These are phyloP conservation scores for Tupaia tana DNA, from an alignment of 2,113 vertebrate genomes.

Conservation along the genomic window DNA sequence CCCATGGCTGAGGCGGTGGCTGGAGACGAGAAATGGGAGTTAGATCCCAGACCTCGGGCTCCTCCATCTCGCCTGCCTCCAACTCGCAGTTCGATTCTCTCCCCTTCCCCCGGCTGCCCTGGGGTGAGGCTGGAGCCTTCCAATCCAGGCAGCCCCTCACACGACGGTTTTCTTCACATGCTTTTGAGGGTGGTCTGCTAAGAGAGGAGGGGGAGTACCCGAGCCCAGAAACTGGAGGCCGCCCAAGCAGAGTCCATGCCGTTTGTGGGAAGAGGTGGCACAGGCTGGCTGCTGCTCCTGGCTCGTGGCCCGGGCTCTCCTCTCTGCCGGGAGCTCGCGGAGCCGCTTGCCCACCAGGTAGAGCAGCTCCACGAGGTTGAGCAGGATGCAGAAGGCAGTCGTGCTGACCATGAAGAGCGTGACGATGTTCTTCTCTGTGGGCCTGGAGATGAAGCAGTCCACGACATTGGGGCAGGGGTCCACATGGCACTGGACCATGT, in stretches of 20 bases:
- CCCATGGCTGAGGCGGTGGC: not conserved
- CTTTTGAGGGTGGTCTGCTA: not conserved
- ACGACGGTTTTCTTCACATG: constrained; percentile 70
- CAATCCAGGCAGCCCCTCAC: constrained; percentile 16
- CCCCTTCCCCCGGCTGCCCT: not conserved
- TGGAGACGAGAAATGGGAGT: not conserved
- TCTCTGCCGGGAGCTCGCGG: constrained; percentile 51
- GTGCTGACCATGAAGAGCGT: constrained; percentile 96
- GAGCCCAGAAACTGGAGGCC: constrained; percentile 70
- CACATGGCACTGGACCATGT: constrained; percentile 90
- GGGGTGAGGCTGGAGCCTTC: not conserved
- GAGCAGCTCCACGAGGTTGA: constrained; percentile 90
- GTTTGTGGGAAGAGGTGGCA: constrained; percentile 13
- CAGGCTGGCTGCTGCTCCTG: not conserved
- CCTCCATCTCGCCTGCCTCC: not conserved
- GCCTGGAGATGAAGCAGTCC: constrained; percentile 96
- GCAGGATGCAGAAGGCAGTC: constrained; percentile 90
- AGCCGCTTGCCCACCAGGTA: constrained; percentile 94
- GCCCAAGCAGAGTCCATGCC: rapidly evolving
- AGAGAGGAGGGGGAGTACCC: constrained; percentile 58
- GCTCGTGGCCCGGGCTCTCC: rapidly evolving
- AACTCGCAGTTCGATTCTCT: not conserved
- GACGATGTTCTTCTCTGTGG: constrained; percentile 97
- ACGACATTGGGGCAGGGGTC: constrained; percentile 94
- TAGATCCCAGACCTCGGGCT: not conserved